Evolutionary conservation across 2,888 invertebrate genomes (phyloP).

Genomic region (Dicyrtoma fusca): DNA sequence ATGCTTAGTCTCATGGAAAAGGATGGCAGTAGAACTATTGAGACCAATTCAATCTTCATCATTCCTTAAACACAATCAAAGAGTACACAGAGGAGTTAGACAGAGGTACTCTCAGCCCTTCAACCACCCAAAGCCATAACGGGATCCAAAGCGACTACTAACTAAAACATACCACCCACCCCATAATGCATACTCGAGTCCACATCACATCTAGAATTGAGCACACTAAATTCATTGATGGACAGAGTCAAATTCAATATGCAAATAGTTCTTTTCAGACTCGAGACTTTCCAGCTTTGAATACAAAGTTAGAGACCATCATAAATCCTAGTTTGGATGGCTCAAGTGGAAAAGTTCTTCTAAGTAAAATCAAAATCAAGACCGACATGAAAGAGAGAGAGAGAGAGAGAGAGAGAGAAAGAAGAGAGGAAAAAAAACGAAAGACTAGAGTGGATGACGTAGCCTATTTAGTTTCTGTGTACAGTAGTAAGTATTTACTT

Average conservation of each 20-base stretch:
- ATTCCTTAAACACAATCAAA: not conserved
- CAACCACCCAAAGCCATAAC: too few species aligned
- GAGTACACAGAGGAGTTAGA: not conserved
- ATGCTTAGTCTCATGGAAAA: not conserved
- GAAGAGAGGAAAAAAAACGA: not conserved
- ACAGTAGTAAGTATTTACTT: too few species aligned
- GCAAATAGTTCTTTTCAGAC: conserved; percentile 28
- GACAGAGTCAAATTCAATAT: conserved; percentile 31
- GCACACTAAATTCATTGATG: conserved; percentile 16
- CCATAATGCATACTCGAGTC: not conserved
- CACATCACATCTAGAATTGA: too few species aligned
- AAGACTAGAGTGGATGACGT: too few species aligned
- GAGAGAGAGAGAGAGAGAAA: not conserved
- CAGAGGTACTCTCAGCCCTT: too few species aligned
- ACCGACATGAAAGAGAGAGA: too few species aligned
- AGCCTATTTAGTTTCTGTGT: not conserved
- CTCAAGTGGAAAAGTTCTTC: conserved; percentile 18
- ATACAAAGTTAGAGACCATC: conserved; percentile 18
- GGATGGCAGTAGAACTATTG: not conserved
- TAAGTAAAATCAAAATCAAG: too few species aligned
- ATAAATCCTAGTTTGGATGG: conserved; percentile 15
- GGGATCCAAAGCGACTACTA: not conserved
- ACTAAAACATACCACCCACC: not conserved
- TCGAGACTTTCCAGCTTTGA: not conserved
- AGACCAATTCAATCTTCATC: conserved; percentile 11